phyloP scores from a whole-genome alignment of 1,140 invertebrate species.

The Tetraneura akinire region DNA sequence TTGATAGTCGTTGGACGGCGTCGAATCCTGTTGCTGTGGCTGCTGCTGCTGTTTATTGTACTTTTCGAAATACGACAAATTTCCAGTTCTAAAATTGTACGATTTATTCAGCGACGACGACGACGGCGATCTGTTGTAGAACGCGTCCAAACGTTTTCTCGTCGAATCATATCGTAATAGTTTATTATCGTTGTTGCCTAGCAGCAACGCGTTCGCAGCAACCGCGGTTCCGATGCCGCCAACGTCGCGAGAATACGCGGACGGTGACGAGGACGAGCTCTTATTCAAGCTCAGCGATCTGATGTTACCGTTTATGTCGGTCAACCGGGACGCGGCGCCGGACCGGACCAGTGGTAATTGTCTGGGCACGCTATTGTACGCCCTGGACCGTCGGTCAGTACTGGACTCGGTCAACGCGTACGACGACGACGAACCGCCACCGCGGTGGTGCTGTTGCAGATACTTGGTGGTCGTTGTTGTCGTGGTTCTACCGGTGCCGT shows the following conservation, averaged over 20 bases:
- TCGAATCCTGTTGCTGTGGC: slow-evolving; percentile 6
- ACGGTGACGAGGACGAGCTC: slow-evolving; percentile 35
- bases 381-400: slow-evolving; percentile 27
- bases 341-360: not conserved
- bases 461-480: not conserved
- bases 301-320: slow-evolving; percentile 42
- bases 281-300: slow-evolving; percentile 28
- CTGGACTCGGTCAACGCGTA: slow-evolving; percentile 27
- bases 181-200: slow-evolving; percentile 41
- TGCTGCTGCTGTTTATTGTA: slow-evolving; percentile 41
- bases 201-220: slow-evolving; percentile 1
- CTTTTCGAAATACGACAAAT: slow-evolving; percentile 40
- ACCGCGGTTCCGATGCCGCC: not conserved
- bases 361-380: slow-evolving; percentile 18
- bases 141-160: slow-evolving; percentile 48
- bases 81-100: slow-evolving; percentile 9
- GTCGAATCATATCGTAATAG: slow-evolving; percentile 29
- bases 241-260: not conserved
- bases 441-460: not conserved
- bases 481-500: slow-evolving; percentile 23
- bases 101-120: slow-evolving; percentile 25
- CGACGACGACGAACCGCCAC: slow-evolving; percentile 23
- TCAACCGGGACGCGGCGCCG: slow-evolving; percentile 2
- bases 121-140: slow-evolving; percentile 28
- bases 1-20: slow-evolving; percentile 11